phyloP scores from a whole-genome alignment of 2,797 vertebrate species.

The Enteromius paludinosus region DNA sequence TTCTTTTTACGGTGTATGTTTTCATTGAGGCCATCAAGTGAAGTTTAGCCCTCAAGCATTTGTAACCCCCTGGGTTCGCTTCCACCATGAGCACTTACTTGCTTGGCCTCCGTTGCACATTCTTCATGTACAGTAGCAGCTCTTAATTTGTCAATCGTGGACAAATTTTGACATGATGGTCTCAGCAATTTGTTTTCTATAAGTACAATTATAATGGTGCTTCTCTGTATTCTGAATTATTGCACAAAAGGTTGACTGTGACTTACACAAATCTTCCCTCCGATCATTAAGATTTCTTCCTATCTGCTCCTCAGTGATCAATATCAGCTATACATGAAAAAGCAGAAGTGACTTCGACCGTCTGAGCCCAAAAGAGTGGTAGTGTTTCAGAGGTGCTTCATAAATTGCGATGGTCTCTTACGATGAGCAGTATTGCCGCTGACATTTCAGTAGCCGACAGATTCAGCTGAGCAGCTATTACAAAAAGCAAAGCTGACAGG shows the following conservation, averaged over 20 bases:
- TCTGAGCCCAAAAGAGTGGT: conserved; percentile 17
- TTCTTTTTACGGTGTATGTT: not conserved
- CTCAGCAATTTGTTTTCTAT: no score
- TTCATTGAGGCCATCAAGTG: not conserved
- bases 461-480: conserved; percentile 71
- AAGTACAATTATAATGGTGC: not conserved
- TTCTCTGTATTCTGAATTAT: not conserved
- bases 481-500: conserved; percentile 72
- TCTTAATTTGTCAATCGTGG: no score
- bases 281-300: not conserved
- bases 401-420: conserved; percentile 57
- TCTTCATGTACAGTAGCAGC: no score
- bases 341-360: not conserved
- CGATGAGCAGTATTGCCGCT: conserved; percentile 69
- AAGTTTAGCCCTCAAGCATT: no score
- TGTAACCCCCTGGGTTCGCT: no score
- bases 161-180: no score
- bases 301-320: not conserved
- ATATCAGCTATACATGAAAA: not conserved
- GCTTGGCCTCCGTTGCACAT: no score
- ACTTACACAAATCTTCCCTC: not conserved
- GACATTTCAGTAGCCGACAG: conserved; percentile 64
- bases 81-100: no score
- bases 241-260: not conserved
- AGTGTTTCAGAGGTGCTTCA: not conserved